Evolutionary conservation across 2,888 invertebrate genomes (phyloP), one percentile per base, ranked within the genome.

Genomic region (Galerucella calmariensis): DNA sequence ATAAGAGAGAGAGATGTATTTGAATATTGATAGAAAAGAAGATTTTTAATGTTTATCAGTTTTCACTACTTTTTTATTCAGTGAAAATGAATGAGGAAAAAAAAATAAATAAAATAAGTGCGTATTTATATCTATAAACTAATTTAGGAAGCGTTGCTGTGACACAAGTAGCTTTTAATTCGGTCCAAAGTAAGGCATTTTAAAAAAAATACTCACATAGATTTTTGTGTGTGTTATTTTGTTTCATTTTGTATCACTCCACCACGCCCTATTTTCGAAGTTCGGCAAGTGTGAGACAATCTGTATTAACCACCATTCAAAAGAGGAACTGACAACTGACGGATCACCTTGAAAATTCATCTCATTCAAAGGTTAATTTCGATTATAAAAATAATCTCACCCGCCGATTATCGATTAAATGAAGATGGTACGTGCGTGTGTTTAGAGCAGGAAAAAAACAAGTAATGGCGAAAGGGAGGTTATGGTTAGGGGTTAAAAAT

Each of bases 381-480:
- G 67, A 66, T 58, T 58, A 72, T 66, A 72, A 72, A 72, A 59
- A 68, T 44, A 11, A 48, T 48, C 48, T 12, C 35, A 63, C 35
- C 20, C 44, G 53, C 27, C 51, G 69, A 59, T 62, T 41, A 65
- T 65, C 11, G 63, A 65, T 65, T 14, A 11, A 69, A 35, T 48
- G 48, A 72, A 59, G 58, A 35, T 41, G 11, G 51, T 69, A 59
- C 58, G 59, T 66, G 59, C 41, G 51, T 72, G 56, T 67, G 62
- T 58, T 61, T 71, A 53, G 27, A 65, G 20, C 58, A 27, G 69
- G 67, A 73, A 78, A 76, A 67, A 78, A 74, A 76, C 73, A 78
- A 75, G 59, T 20, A 24, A 75, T 69, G 75, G 69, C 63, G 67
- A 67, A 72, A 74, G 76, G 75, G 75, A 79, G 79, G 77, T 78